phyloP scores from a whole-genome alignment of 2,797 vertebrate genomes.

The Hafferia zeledoni region DNA sequence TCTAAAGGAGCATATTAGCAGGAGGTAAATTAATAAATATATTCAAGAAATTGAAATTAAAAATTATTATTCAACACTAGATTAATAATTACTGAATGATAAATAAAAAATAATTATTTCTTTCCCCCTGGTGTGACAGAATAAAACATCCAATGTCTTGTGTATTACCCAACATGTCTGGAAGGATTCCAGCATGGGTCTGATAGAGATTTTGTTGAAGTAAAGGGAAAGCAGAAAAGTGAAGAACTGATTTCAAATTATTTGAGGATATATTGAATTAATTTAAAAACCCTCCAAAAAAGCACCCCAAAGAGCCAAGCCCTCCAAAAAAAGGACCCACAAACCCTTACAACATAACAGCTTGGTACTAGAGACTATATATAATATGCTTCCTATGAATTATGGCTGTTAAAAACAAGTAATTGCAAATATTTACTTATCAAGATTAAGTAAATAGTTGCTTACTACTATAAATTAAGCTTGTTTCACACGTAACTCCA shows the following conservation, averaged over 20 bases:
- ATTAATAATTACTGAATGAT: constrained; percentile 72
- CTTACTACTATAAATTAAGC: neutral
- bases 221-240: neutral
- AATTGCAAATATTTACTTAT: neutral
- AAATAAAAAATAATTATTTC: neutral
- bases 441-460: neutral
- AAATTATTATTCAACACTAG: constrained; percentile 76
- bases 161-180: constrained; percentile 15
- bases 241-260: neutral
- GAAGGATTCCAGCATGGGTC: constrained; percentile 29
- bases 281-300: neutral
- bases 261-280: neutral
- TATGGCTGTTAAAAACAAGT: neutral
- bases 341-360: neutral
- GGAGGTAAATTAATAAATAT: constrained; percentile 82
- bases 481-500: neutral
- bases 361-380: neutral
- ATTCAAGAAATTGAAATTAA: constrained; percentile 76
- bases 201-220: neutral
- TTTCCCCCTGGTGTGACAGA: neutral
- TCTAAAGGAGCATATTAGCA: constrained; percentile 76
- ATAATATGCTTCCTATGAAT: neutral
- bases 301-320: neutral
- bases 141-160: constrained; percentile 38
- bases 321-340: neutral